phyloP scores from a whole-genome alignment of 2,797 vertebrate species.

The Champsocephalus gunnari region DNA sequence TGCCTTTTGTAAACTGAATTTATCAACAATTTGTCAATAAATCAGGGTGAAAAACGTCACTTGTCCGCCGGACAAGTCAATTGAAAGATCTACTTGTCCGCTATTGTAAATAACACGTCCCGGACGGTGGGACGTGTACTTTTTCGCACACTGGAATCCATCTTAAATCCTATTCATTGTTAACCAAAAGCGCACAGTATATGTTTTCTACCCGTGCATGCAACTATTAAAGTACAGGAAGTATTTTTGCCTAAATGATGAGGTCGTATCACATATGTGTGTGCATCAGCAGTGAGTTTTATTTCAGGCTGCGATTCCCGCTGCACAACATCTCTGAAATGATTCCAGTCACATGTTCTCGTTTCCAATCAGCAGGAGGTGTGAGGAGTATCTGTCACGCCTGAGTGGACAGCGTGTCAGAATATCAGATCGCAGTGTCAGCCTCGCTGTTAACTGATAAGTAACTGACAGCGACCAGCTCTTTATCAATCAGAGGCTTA shows the following conservation, averaged over 20 bases:
- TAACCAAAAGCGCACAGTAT: background rate
- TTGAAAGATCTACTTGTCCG: no score
- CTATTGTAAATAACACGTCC: no score
- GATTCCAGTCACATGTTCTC: background rate
- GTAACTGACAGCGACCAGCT: background rate
- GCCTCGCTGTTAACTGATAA: background rate
- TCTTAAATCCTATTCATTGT: background rate
- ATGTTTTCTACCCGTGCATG: no score
- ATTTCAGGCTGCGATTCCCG: background rate
- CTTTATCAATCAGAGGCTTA: conserved; percentile 9
- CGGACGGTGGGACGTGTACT: no score
- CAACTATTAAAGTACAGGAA: background rate
- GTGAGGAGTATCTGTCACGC: background rate
- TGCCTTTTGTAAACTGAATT: no score
- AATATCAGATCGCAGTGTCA: background rate
- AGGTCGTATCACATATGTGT: background rate
- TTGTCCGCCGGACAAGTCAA: no score
- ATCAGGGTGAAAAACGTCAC: no score
- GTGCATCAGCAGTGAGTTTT: background rate
- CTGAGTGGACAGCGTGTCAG: background rate
- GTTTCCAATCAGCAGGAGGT: conserved; percentile 18
- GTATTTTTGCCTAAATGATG: background rate
- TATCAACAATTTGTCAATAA: no score
- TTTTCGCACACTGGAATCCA: no score
- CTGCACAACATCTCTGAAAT: background rate